Conservation (phyloP, 2,888 invertebrate genomes). For the Ormyrus nitidulus region DNA sequence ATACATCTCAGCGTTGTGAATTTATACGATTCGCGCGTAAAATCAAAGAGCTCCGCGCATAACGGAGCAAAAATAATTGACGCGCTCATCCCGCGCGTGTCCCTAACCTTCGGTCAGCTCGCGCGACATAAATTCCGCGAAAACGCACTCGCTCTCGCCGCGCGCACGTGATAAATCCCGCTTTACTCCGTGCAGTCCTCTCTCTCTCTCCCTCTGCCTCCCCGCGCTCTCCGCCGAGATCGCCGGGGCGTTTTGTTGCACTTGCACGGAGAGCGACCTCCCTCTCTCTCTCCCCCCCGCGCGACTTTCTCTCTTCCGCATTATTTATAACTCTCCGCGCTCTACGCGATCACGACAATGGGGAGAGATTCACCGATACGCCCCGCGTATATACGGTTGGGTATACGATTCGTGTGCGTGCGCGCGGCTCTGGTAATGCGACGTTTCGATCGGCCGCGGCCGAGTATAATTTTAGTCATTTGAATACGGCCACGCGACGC, state of each 20-base stretch:
- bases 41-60: slow-evolving; percentile 8
- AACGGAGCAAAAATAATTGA: slow-evolving; percentile 48
- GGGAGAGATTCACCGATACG: slow-evolving; percentile 43
- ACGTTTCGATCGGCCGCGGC: slow-evolving; percentile 5
- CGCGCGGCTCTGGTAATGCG: background rate
- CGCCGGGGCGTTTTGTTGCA: slow-evolving; percentile 51
- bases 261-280: slow-evolving; percentile 26
- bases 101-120: slow-evolving; percentile 43
- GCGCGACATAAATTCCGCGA: slow-evolving; percentile 36
- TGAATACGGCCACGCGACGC: slow-evolving; percentile 58
- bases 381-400: background rate
- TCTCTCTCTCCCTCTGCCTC: slow-evolving; percentile 18
- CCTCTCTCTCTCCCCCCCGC: slow-evolving; percentile 1
- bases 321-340: slow-evolving; percentile 50
- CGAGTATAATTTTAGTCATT: slow-evolving; percentile 61
- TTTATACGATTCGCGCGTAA: too few relatives aligned
- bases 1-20: too few relatives aligned
- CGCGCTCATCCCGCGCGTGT: slow-evolving; percentile 19
- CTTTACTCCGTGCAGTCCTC: slow-evolving; percentile 6
- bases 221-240: background rate
- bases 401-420: background rate
- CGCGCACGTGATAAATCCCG: slow-evolving; percentile 55
- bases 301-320: slow-evolving; percentile 39
- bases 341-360: slow-evolving; percentile 46
- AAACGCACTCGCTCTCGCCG: slow-evolving; percentile 11